phyloP scores from a whole-genome alignment of 2,113 vertebrate genomes.

The Verasper variegatus region DNA sequence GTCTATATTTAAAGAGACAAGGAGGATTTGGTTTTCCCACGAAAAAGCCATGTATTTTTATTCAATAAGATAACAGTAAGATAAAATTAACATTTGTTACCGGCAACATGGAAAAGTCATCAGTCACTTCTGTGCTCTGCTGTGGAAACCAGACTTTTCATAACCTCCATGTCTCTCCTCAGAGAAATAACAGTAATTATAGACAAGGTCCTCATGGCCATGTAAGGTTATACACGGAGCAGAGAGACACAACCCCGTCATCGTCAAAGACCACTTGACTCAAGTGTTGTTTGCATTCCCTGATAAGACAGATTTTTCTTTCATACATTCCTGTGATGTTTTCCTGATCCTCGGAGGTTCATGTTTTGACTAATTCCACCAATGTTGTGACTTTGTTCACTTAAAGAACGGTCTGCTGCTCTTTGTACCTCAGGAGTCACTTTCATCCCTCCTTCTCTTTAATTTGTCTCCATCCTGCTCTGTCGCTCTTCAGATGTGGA shows the following conservation, averaged over 20 bases:
- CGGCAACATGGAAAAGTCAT: slow-evolving; percentile 18
- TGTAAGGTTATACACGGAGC: slow-evolving; percentile 63
- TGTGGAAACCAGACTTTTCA: slow-evolving; percentile 60
- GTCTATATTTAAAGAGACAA: neutral
- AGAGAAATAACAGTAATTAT: slow-evolving; percentile 53
- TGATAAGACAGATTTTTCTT: slow-evolving; percentile 6
- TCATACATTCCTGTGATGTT: slow-evolving; percentile 14
- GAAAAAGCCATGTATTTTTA: neutral
- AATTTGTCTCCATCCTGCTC: slow-evolving; percentile 23
- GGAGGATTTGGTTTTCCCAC: too few species aligned
- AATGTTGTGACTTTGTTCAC: slow-evolving; percentile 12
- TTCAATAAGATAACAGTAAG: neutral
- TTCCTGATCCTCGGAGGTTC: slow-evolving; percentile 17
- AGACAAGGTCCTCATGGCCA: slow-evolving; percentile 55
- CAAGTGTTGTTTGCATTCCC: slow-evolving; percentile 67
- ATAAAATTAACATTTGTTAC: neutral
- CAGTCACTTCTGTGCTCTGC: slow-evolving; percentile 17
- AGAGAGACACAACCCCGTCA: slow-evolving; percentile 7
- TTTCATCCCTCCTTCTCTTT: slow-evolving; percentile 24
- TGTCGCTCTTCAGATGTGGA: slow-evolving; percentile 87
- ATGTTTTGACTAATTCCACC: slow-evolving; percentile 32
- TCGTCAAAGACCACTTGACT: slow-evolving; percentile 42
- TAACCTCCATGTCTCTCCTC: slow-evolving; percentile 46
- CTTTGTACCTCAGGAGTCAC: neutral
- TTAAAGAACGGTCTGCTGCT: slow-evolving; percentile 3